Conservation (phyloP, 2,797 vertebrate genomes). For the Schizopygopsis pylzovi region DNA sequence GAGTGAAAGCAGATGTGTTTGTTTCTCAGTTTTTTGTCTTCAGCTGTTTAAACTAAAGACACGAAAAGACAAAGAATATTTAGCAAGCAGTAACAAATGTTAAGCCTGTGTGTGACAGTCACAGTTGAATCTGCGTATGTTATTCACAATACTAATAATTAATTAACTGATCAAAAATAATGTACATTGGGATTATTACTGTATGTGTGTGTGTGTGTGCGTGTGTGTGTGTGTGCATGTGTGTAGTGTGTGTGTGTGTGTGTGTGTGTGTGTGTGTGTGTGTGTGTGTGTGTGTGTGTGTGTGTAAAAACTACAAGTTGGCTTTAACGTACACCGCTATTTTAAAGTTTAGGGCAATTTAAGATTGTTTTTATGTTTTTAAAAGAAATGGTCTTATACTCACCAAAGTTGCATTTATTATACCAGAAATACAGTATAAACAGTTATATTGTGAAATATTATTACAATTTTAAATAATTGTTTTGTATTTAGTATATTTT, state of each 20-base stretch:
- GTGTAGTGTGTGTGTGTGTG: too few relatives aligned
- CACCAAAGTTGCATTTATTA: not conserved
- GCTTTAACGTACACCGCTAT: not conserved
- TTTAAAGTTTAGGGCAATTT: not conserved
- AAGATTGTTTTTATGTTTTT: not conserved
- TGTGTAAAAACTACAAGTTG: not conserved
- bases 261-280: too few relatives aligned
- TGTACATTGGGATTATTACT: not conserved
- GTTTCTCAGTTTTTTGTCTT: slow-evolving; percentile 2
- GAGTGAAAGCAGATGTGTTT: slow-evolving; percentile 19
- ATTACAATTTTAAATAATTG: not conserved
- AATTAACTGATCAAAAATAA: not conserved
- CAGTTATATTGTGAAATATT: not conserved
- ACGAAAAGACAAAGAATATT: not conserved
- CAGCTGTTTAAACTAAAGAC: slow-evolving; percentile 20
- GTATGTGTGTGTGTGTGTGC: too few relatives aligned
- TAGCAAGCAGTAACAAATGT: not conserved
- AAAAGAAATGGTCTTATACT: not conserved
- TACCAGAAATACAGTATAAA: not conserved
- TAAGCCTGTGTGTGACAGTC: not conserved
- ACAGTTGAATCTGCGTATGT: not conserved
- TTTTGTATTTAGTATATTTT: not conserved
- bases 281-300: too few relatives aligned
- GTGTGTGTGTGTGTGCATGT: too few relatives aligned
- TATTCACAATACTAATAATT: not conserved